Evolutionary conservation across 2,113 vertebrate genomes (phyloP), one percentile per base, ranked within the genome.

Genomic region (Microtus oregoni): DNA sequence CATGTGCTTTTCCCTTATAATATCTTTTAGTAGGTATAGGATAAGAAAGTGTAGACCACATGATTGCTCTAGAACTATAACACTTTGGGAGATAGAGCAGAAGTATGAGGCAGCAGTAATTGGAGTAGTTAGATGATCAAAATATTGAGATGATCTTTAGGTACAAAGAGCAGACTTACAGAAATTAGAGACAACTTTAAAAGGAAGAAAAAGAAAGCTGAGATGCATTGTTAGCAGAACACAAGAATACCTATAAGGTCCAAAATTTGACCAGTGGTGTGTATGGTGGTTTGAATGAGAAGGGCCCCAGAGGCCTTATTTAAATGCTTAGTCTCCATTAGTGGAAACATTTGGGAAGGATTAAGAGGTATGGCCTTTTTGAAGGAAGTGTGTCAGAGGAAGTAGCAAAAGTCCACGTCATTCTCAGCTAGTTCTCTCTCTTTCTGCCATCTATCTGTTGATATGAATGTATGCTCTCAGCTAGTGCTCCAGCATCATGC

Each of bases 81-180:
- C 77, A 90, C 81, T 95, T 24, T 41, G 5, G 19, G 86, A 58
- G 10, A 19, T 90, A 1, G 38, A 94, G 41, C 19, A 94, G 26
- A 90, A 83, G 24, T 81, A 55, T 70, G 35, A 61, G 85, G 14
- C 19, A 63, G 20, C 52, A 58, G 17, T 89, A 58, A 90, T 17
- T 86, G 70, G 82, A 17, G 85, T 52, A 95, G 91, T 94, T 85
- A 78, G 24, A 86, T 77, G 50, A 93, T 89, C 38, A 81, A 93
- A 70, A 67, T 67, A 67, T 67, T 67, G 28, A 67, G 28, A 67
- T 67, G 65, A 67, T 67, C 58, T 67, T 89, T n/a, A 81, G 17
- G 65, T 61, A 32, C 38, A 38, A 91, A 93, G 55, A 44, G 72
- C 12, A 96, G 65, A 85, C 28, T 73, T 72, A 12, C 28, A 93